Conservation (phyloP, 2,888 invertebrate genomes). For the Gari tellinella region DNA sequence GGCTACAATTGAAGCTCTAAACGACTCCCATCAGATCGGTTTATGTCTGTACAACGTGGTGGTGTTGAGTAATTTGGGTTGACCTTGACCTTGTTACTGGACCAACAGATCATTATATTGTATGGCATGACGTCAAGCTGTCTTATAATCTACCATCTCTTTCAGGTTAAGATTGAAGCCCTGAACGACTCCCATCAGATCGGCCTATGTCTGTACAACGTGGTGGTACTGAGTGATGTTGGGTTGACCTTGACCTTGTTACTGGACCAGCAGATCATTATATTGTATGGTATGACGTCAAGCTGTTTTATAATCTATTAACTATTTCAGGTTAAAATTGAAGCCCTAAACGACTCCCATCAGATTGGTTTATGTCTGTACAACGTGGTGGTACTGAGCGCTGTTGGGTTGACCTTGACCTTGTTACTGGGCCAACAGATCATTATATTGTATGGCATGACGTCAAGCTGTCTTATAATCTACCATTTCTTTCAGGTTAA, state of each 20-base stretch:
- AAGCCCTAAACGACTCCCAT: slow-evolving; percentile 63
- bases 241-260: slow-evolving; percentile 52
- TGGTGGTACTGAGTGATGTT: slow-evolving; percentile 61
- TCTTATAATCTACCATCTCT: no score
- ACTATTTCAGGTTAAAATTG: slow-evolving; percentile 62
- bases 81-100: slow-evolving; percentile 59
- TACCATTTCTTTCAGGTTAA: slow-evolving; percentile 66
- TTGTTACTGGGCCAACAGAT: slow-evolving; percentile 47
- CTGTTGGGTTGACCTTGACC: no score
- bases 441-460: slow-evolving; percentile 31
- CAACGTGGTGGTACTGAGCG: no score
- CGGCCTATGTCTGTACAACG: no score
- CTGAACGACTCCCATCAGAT: slow-evolving; percentile 64
- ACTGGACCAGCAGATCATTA: slow-evolving; percentile 38
- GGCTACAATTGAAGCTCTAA: slow-evolving; percentile 62
- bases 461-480: no score
- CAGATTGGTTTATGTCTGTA: no score
- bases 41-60: no score
- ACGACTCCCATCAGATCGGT: no score
- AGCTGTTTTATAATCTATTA: slow-evolving; percentile 49
- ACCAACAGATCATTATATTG: no score
- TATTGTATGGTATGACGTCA: slow-evolving; percentile 55
- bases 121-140: no score
- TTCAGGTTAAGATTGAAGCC: slow-evolving; percentile 62
- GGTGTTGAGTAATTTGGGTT: no score